phyloP scores from a whole-genome alignment of 1,140 invertebrate genomes.

The Listronotus bonariensis region DNA sequence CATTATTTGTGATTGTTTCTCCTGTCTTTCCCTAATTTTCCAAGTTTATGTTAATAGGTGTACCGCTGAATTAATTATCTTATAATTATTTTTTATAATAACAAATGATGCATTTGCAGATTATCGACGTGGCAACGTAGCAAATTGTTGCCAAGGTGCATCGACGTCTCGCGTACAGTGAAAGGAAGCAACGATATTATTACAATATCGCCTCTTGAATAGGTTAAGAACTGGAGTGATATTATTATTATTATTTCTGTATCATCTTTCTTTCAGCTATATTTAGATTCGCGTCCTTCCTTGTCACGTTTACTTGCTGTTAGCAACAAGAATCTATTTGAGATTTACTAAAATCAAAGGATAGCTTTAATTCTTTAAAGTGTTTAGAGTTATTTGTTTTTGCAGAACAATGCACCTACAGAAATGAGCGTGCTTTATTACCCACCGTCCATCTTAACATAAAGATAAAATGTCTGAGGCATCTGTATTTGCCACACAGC shows the following conservation, averaged over 20 bases:
- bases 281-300: constrained; percentile 8
- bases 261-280: constrained; percentile 5
- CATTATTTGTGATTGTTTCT: too few species aligned
- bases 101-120: constrained; percentile 1
- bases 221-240: constrained; percentile 41
- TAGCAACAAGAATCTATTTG: neutral
- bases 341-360: neutral
- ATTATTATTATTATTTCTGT: neutral
- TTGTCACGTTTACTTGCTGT: neutral
- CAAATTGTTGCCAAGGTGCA: constrained; percentile 16
- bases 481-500: too few species aligned
- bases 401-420: too few species aligned
- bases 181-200: constrained; percentile 41
- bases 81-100: too few species aligned
- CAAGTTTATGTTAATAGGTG: too few species aligned
- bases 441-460: too few species aligned
- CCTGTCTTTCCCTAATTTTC: too few species aligned
- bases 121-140: constrained; percentile 4
- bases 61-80: too few species aligned
- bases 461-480: too few species aligned
- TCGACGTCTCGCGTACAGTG: constrained; percentile 42
- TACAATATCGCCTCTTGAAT: constrained; percentile 12
- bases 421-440: too few species aligned
- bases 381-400: too few species aligned
- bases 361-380: too few species aligned